Evolutionary conservation across 2,888 invertebrate species (phyloP).

Genomic region (Megalurothrips usitatus): DNA sequence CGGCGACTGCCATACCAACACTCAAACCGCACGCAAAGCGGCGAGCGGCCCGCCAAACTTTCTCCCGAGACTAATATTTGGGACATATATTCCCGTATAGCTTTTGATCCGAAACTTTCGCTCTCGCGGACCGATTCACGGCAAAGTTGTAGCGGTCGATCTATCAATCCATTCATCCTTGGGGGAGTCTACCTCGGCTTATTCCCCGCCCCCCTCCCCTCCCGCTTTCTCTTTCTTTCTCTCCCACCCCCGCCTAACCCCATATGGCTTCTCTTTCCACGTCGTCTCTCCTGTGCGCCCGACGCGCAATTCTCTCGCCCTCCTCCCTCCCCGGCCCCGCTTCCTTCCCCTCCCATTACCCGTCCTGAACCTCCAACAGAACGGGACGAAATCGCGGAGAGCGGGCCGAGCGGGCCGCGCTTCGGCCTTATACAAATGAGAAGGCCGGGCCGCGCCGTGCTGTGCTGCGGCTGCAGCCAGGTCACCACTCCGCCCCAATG

Average conservation of each 20-base stretch:
- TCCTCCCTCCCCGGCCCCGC: background rate
- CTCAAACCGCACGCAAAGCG: background rate
- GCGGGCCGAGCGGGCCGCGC: no score
- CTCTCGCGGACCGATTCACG: background rate
- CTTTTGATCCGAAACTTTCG: conserved; percentile 21
- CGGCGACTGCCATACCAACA: no score
- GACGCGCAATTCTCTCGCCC: background rate
- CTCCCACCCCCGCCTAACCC: background rate
- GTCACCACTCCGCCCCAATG: no score
- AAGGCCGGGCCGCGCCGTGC: no score
- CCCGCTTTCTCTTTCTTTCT: background rate
- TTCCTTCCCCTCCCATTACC: no score
- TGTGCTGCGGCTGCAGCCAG: no score
- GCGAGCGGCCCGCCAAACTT: background rate
- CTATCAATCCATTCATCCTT: conserved; percentile 11
- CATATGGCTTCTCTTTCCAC: background rate
- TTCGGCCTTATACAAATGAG: no score
- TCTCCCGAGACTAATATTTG: conserved; percentile 2
- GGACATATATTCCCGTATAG: conserved; percentile 11
- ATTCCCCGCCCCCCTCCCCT: background rate
- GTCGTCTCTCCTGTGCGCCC: background rate
- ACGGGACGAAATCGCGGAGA: no score
- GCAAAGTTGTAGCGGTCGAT: conserved; percentile 18
- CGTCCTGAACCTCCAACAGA: no score
- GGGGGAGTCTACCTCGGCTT: background rate